A percentile compares a stretch with the other conserved stretches of the same genome.
These are phyloP conservation scores for Antheraea pernyi DNA, from an alignment of 1,140 invertebrate genomes.

Conservation along the genomic window DNA sequence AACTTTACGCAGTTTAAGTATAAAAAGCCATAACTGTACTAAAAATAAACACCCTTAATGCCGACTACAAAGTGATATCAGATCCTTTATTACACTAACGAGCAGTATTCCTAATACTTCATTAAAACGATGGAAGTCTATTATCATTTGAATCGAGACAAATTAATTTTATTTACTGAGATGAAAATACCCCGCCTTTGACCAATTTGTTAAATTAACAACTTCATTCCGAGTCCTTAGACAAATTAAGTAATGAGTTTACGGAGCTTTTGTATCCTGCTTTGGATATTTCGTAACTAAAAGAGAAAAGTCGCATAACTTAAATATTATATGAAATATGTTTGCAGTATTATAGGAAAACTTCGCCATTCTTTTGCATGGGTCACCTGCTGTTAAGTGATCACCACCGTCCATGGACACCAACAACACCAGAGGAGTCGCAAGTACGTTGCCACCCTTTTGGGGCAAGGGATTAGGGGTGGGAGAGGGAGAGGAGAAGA, in stretches of 20 bases:
- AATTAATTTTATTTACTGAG: slow-evolving; percentile 1
- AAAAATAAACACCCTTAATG: no score
- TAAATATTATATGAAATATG: neutral
- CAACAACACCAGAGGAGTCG: no score
- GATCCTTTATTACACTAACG: neutral
- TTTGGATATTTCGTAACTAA: neutral
- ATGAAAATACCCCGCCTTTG: neutral
- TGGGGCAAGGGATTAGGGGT: no score
- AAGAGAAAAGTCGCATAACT: neutral
- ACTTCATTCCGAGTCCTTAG: neutral
- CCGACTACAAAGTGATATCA: neutral
- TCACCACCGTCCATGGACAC: no score
- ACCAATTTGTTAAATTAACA: slow-evolving; percentile 5
- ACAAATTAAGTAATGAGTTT: neutral
- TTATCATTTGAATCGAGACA: neutral
- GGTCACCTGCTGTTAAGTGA: no score
- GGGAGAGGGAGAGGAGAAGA: no score
- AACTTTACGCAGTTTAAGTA: no score
- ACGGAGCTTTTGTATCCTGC: neutral
- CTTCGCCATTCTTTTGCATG: no score
- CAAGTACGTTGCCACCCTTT: no score
- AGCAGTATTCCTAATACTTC: neutral
- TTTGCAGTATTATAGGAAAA: no score
- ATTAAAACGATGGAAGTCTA: neutral
- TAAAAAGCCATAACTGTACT: no score